Evolutionary conservation across 1,140 invertebrate species (phyloP).

Genomic region (Dermatophagoides farinae): DNA sequence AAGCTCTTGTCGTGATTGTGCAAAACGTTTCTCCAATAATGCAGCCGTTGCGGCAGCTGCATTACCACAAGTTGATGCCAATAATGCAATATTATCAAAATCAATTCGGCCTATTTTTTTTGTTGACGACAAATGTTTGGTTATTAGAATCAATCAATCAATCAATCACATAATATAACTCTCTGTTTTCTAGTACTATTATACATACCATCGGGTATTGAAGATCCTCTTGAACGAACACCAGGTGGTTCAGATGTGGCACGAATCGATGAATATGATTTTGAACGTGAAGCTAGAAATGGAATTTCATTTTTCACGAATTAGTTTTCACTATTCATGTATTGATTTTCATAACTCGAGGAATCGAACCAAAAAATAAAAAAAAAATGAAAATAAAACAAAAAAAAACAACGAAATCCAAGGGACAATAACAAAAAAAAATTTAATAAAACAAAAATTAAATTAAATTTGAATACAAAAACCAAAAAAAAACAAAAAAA

Average conservation of each 20-base stretch:
- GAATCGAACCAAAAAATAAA: background rate
- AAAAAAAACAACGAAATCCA: background rate
- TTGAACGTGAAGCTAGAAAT: background rate
- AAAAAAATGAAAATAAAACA: background rate
- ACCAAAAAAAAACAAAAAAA: background rate
- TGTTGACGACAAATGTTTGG: background rate
- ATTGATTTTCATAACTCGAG: too few relatives aligned
- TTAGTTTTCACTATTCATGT: too few relatives aligned
- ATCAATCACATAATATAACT: too few relatives aligned
- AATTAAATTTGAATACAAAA: too few relatives aligned
- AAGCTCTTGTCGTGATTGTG: conserved; percentile 38
- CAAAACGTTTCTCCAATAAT: conserved; percentile 7
- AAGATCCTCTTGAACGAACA: conserved; percentile 2
- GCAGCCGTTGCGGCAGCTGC: conserved; percentile 4
- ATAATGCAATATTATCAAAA: background rate
- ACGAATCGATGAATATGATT: conserved; percentile 7
- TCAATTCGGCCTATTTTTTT: background rate
- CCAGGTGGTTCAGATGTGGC: conserved; percentile 15
- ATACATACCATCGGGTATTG: conserved; percentile 10
- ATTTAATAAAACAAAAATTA: background rate
- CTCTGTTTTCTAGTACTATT: too few relatives aligned
- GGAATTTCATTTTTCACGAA: background rate
- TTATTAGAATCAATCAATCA: background rate
- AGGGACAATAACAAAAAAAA: background rate
- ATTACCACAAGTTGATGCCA: conserved; percentile 4